Evolutionary conservation across 2,113 vertebrate species (phyloP), one percentile per base, ranked within the genome.

Genomic region (Epinephelus cyanopodus): DNA sequence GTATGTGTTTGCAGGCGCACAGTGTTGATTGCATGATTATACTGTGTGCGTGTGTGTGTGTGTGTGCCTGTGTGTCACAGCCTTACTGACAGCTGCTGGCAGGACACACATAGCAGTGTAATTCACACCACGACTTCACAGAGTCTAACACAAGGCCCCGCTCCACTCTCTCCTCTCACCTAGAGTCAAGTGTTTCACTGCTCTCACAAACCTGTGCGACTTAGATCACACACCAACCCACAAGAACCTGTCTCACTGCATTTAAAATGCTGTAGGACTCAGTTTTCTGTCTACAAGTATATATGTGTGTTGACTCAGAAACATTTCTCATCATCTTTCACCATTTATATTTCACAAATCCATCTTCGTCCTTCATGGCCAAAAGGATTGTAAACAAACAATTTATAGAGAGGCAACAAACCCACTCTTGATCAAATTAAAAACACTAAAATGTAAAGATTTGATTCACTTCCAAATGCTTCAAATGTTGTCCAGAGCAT

Each of bases 41-140:
- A 42, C 10, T 66, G 52, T 42, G 53, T 70, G 27, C 37, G 19
- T 21, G 50, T n/a, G 67, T n/a, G 27, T 56, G 50, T 70, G 54
- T 66, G 56, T 66, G 62, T 42, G 42, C 11, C 27, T 19, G 47
- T 23, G 47, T 39, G 47, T 23, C 50, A 66, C 62, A 77, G 60
- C 33, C 45, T 39, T 65, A 48, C 54, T 50, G 45, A 81, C 73
- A 81, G 67, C 39, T 66, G 33, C 29, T 74, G 63, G 39, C 63
- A 74, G 50, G 50, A 62, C 74, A 69, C 21, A 23, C 25, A 79
- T 58, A 74, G 50, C 58, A 72, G 60, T 62, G 66, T 56, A 76
- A 76, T 79, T 77, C 54, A 53, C 68, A 79, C 45, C 33, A 52
- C 11, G 8, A 39, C 68, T 63, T 77, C 33, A 77, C 25, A 56